A percentile compares a stretch with the other conserved stretches of the same genome.
Evolutionary conservation across 2,888 invertebrate genomes (phyloP).

Genomic region (Apomyelois bistriatella): DNA sequence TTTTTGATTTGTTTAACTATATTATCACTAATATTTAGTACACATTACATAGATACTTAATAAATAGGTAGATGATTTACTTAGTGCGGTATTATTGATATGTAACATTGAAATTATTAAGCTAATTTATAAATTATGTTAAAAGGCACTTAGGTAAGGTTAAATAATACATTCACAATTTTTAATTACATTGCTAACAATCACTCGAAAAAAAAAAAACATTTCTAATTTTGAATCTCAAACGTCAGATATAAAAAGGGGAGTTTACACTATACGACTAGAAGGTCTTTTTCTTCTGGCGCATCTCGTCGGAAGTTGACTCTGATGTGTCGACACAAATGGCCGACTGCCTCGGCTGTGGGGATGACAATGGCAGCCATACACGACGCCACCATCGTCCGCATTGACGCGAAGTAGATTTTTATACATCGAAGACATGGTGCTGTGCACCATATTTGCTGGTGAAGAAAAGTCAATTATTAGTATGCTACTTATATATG

Average conservation of each 20-base stretch:
- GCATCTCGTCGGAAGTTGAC: slow-evolving; percentile 79
- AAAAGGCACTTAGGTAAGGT: neutral
- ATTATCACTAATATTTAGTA: too few species aligned
- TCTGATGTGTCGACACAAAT: slow-evolving; percentile 81
- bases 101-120: too few species aligned
- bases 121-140: neutral
- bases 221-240: neutral
- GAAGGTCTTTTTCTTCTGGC: slow-evolving; percentile 62
- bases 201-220: neutral
- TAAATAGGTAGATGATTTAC: slow-evolving; percentile 20
- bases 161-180: neutral
- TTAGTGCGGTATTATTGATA: slow-evolving; percentile 9
- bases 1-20: too few species aligned
- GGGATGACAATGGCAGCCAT: slow-evolving; percentile 83
- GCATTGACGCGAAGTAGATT: slow-evolving; percentile 82
- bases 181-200: neutral
- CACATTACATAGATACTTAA: too few species aligned
- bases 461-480: slow-evolving; percentile 22
- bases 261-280: slow-evolving; percentile 45
- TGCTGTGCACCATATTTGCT: slow-evolving; percentile 88
- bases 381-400: slow-evolving; percentile 78
- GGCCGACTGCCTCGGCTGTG: slow-evolving; percentile 80
- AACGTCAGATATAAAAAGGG: neutral
- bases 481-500: too few species aligned
- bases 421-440: slow-evolving; percentile 84